Percentiles rank a stretch among this genome's conserved stretches.
Evolutionary conservation across 2,888 invertebrate genomes (phyloP).

Genomic region (Epinotia bilunana): DNA sequence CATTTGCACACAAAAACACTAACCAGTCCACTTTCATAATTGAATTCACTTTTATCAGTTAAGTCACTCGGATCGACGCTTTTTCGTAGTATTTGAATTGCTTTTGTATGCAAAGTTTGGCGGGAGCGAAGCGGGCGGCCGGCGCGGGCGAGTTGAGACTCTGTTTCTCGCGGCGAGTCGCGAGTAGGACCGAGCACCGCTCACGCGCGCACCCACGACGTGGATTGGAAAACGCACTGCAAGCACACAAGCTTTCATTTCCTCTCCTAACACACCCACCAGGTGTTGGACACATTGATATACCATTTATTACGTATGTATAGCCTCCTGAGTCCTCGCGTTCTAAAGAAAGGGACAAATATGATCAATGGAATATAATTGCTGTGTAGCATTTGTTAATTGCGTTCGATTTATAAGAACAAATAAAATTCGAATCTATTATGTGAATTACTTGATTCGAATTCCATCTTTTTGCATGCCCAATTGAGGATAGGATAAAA

Average conservation of each 20-base stretch:
- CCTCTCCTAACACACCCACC: not conserved
- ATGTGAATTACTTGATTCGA: too few species aligned
- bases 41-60: not conserved
- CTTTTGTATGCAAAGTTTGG: conserved; percentile 16
- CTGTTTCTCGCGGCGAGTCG: conserved; percentile 27
- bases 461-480: too few species aligned
- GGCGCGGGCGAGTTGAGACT: conserved; percentile 52
- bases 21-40: conserved; percentile 6
- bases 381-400: too few species aligned
- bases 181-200: conserved; percentile 44
- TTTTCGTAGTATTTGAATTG: conserved; percentile 1
- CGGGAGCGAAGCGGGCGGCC: conserved; percentile 52
- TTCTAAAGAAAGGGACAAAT: too few species aligned
- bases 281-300: not conserved
- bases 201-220: conserved; percentile 48
- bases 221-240: not conserved
- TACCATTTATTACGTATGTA: not conserved
- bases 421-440: too few species aligned
- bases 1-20: conserved; percentile 10
- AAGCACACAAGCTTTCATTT: conserved; percentile 2
- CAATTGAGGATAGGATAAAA: too few species aligned
- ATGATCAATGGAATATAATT: too few species aligned
- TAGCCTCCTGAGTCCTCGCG: too few species aligned
- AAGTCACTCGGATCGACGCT: not conserved
- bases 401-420: too few species aligned